Evolutionary conservation across 1,140 invertebrate genomes (phyloP), one percentile per base, ranked within the genome.

Genomic region (Harlomillsia oculata): DNA sequence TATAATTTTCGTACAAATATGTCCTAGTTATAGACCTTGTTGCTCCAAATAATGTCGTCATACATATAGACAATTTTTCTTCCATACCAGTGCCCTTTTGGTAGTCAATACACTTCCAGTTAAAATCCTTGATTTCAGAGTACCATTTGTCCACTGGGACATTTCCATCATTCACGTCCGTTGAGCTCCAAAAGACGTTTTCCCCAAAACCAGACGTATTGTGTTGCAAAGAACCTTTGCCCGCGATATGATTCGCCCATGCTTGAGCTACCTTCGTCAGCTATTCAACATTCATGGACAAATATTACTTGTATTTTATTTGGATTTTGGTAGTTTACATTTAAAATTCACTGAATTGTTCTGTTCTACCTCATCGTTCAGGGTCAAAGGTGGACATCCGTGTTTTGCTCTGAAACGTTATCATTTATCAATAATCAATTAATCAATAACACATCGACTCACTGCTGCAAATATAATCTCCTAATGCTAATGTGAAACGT

Each of bases 241-340:
- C 74, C 2, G 81, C 82, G 21, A 92, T 67, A 51, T 79, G 74
- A 56, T 84, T 82, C 0, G 87, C 88, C 87, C 88, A 92, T 69
- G 86, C 82, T 72, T 89, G 82, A 64, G 85, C 78, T 62, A 81
- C 81, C 67, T 81, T 81, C 66, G 79, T 79, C 18, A 86, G 65
- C 73, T 80, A 62, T 18, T 39, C 21, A 66, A 51, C 20, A 25
- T 9, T n/a, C n/a, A 37, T 18, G 9, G 16, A 51, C 18, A 21
- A 25, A 6, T 9, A 18, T 23, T 44, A n/a, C 26, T 23, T 3
- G n/a, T 14, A 20, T 44, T 4, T n/a, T 9, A 20, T 40, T 16
- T 5, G 5, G 21, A 29, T 36, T 36, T 51, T 51, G 5, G 32
- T 37, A 18, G 3, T 25, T 26, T 26, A 53, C 25, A 18, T n/a